Base-by-base conservation (phyloP, 2,888 invertebrate genomes). In the Eudasyphora cyanicolor region DNA sequence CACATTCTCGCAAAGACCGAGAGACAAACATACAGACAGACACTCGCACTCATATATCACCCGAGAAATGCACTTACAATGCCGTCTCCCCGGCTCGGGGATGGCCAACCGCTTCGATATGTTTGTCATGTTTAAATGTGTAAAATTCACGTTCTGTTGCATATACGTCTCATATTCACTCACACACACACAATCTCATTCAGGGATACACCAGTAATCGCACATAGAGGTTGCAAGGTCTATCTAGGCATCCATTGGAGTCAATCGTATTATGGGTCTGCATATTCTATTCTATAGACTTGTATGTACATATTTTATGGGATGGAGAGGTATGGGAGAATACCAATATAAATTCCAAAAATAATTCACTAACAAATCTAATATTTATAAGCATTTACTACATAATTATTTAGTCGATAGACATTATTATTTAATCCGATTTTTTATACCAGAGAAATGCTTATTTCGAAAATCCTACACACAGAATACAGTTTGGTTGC, bases 101-200 rank as follows among this genome's bases (percentile, higher is more conserved):
- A 60, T 74, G 73, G 73, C 14, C 67, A 78, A 84, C 76, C 73
- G 75, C 19, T 35, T 64, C 76, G 60, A 49, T 69, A 49, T 79
- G n/a, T n/a, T n/a, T n/a, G 84, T 81, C 76, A 84, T 76, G 78
- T 84, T 71, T 73, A 78, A 49, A 80, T 62, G 78, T 84, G 81
- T 78, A 73, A 81, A 64, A 84, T 78, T 54, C 67, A 78, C 71
- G 71, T 84, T 32, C 35, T 54, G 51, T 74, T 75, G 51, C n/a
- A n/a, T 49, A 17, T 73, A 67, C 35, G 12, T 38, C 1, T 54
- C 24, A 24, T 67, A 67, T 14, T 42, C 14, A 42, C 14, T 42
- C 2, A 12, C 38, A 64, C 17, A 45, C 21, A 57, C 35, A 42
- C 45, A 19, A n/a, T n/a, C n/a, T n/a, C n/a, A n/a, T 19, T 29